Evolutionary conservation across 2,888 invertebrate species (phyloP).

Genomic region (Thereva nobilitata): DNA sequence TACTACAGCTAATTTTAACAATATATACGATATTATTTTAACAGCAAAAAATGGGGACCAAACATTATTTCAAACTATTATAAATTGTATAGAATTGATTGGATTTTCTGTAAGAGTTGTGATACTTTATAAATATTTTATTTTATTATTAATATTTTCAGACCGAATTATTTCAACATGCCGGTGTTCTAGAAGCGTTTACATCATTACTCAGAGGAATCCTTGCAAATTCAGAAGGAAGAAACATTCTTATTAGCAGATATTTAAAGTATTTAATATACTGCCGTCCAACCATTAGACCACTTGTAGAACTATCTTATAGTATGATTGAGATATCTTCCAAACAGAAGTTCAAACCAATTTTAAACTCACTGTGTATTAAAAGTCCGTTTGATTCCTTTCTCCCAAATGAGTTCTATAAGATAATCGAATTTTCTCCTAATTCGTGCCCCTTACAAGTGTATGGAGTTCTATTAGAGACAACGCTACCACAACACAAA

Average conservation of each 20-base stretch:
- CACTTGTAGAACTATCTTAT: conserved; percentile 28
- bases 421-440: conserved; percentile 41
- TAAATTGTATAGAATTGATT: conserved; percentile 28
- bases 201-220: conserved; percentile 13
- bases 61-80: conserved; percentile 26
- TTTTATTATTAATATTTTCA: conserved; percentile 19
- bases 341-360: not conserved
- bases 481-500: conserved; percentile 36
- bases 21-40: not conserved
- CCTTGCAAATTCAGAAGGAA: not conserved
- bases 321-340: conserved; percentile 24
- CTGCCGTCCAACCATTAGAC: conserved; percentile 31
- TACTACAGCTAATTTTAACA: conserved; percentile 4
- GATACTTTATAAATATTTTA: not conserved
- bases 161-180: conserved; percentile 36
- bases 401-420: conserved; percentile 38
- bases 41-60: conserved; percentile 8
- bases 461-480: conserved; percentile 38
- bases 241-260: conserved; percentile 11
- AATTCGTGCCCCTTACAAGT: conserved; percentile 39
- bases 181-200: conserved; percentile 37
- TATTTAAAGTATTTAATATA: conserved; percentile 38
- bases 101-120: conserved; percentile 37
- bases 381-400: conserved; percentile 22
- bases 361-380: conserved; percentile 35